Evolutionary conservation across 2,888 invertebrate species (phyloP), one percentile per base, ranked within the genome.

Genomic region (Tenthredo distinguenda): DNA sequence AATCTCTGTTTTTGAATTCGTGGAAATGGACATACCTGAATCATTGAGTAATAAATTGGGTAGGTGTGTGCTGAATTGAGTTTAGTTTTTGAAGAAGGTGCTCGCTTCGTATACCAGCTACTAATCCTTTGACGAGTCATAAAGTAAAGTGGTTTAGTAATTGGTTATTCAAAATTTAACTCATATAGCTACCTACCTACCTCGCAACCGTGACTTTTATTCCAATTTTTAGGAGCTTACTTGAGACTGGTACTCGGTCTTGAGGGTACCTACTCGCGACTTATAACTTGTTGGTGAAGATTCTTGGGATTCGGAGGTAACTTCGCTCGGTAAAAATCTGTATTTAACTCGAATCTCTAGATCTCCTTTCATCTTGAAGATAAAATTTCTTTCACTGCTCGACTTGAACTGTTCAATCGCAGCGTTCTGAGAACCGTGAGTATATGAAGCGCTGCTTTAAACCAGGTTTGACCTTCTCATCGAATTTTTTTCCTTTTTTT

Each of bases 391-490:
- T 21, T 68, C 68, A 68, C 15, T 21, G 4, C 6, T 68, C 12
- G 34, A 7, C 12, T 31, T 31, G 1, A 55, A 12, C 31, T 34
- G 68, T 12, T 31, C 15, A 26, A 68, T 68, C 68, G 68, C 12
- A 26, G 6, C 7, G 55, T 55, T 55, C 55, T 31, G 15, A 68
- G 26, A 62, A 62, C 10, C 12, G 12, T 62, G 3, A 26, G 9
- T 62, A 62, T 12, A 62, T 21, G 0, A 18, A 37, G 12, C 34
- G 15, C 34, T 37, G 18, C 3, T 47, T 47, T 34, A 18, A 37
- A 71, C 71, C 9, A 71, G 71, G 71, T 37, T n/a, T 71, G 71
- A 71, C 71, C 71, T 71, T 34, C 71, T 71, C 34, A 34, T 5
- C 9, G 37, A 31, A 15, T 71, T 31, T 37, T n/a, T 5, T 0